Percentiles rank a stretch among this genome's conserved stretches.
phyloP scores from a whole-genome alignment of 1,140 invertebrate genomes.

The Temnothorax longispinosus region DNA sequence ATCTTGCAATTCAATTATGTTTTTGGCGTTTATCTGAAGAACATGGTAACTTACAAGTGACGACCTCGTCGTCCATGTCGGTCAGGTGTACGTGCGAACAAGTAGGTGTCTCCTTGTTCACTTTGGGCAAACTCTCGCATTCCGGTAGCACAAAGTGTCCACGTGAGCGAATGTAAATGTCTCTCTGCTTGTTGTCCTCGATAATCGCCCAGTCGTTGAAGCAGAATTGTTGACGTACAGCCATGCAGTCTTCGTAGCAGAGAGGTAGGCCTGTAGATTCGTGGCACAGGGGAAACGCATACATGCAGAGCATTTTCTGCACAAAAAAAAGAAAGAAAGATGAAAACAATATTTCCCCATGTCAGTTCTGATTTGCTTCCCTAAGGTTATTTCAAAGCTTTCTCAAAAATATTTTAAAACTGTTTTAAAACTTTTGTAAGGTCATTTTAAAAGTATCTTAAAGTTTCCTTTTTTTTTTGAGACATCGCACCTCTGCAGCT shows the following conservation, averaged over 20 bases:
- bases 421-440: neutral
- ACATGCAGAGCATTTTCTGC: conserved; percentile 94
- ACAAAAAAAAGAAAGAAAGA: conserved; percentile 55
- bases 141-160: conserved; percentile 95
- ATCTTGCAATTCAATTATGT: conserved; percentile 64
- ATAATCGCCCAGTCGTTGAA: conserved; percentile 96
- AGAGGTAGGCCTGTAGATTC: conserved; percentile 89
- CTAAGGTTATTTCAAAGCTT: neutral
- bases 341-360: neutral
- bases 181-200: conserved; percentile 94
- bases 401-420: neutral
- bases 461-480: too few relatives aligned
- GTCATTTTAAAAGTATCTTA: too few relatives aligned
- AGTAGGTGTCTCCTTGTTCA: conserved; percentile 86
- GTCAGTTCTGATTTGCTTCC: neutral
- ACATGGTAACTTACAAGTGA: conserved; percentile 88
- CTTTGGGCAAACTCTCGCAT: conserved; percentile 92
- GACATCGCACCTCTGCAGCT: conserved; percentile 90
- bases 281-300: conserved; percentile 95
- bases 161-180: conserved; percentile 91
- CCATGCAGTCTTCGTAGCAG: conserved; percentile 97
- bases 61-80: conserved; percentile 91
- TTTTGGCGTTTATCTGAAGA: conserved; percentile 54
- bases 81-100: conserved; percentile 95
- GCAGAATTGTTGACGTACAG: conserved; percentile 95